A percentile compares a stretch with the other conserved stretches of the same genome.
Conservation (phyloP, 2,888 invertebrate species). For the Drosophila buzzatii region DNA sequence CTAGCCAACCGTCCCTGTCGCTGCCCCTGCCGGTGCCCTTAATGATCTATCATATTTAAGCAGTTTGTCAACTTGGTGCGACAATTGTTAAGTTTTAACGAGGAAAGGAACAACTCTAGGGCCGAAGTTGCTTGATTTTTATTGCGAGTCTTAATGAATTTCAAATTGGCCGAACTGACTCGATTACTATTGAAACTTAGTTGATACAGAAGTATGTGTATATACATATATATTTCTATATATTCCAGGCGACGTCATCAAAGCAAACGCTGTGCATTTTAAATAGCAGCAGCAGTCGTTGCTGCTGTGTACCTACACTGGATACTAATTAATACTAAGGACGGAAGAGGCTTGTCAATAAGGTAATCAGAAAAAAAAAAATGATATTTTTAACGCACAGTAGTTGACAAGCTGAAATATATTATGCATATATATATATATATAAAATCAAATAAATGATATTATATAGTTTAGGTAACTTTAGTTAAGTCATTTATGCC, state of each 20-base stretch:
- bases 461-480: neutral
- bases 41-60: constrained; percentile 55
- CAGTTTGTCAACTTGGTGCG: constrained; percentile 55
- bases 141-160: constrained; percentile 60
- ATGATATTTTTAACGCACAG: neutral
- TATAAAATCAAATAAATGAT: neutral
- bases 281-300: constrained; percentile 7
- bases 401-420: neutral
- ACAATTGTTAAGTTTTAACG: constrained; percentile 63
- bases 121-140: constrained; percentile 37
- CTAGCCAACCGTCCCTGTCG: neutral
- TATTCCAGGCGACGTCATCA: constrained; percentile 6
- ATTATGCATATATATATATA: neutral
- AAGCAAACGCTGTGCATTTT: constrained; percentile 20
- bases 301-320: neutral
- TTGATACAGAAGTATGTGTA: too few relatives aligned
- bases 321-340: constrained; percentile 13
- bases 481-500: neutral
- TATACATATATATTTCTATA: neutral
- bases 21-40: neutral
- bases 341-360: constrained; percentile 18
- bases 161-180: constrained; percentile 47
- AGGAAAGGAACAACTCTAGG: constrained; percentile 21
- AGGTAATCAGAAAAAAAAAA: neutral
- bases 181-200: constrained; percentile 4